Conservation (phyloP, 2,797 vertebrate genomes). For the Gadopsis marmoratus region DNA sequence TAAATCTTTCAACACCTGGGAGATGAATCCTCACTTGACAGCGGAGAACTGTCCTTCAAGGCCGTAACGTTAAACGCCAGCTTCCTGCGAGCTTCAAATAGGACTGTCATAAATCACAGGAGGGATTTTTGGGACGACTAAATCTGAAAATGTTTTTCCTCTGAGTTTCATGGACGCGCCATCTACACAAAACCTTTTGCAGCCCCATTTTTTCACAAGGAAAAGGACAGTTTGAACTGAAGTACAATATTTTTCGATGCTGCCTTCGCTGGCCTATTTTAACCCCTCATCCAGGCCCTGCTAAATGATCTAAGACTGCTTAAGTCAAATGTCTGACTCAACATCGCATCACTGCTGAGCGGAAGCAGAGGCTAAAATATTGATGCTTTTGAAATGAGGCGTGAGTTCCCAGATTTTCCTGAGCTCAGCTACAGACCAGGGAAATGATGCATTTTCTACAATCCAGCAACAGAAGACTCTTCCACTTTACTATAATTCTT, state of each 20-base stretch:
- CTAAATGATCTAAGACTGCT: slow-evolving; percentile 64
- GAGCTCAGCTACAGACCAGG: slow-evolving; percentile 24
- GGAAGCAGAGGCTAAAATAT: slow-evolving; percentile 74
- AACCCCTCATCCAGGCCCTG: slow-evolving; percentile 23
- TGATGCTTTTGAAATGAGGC: slow-evolving; percentile 74
- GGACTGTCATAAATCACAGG: slow-evolving; percentile 31
- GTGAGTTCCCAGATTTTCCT: slow-evolving; percentile 50
- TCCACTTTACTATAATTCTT: background rate
- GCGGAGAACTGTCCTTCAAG: slow-evolving; percentile 31
- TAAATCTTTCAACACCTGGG: slow-evolving; percentile 30
- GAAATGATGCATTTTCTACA: slow-evolving; percentile 23
- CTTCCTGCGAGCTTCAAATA: slow-evolving; percentile 54
- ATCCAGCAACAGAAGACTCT: no score
- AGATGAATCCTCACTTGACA: slow-evolving; percentile 13
- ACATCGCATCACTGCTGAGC: slow-evolving; percentile 61
- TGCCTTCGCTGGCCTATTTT: slow-evolving; percentile 37
- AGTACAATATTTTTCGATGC: background rate
- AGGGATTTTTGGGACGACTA: background rate
- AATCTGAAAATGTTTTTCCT: background rate
- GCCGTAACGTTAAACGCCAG: slow-evolving; percentile 32
- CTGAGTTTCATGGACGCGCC: background rate
- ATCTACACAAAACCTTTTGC: background rate
- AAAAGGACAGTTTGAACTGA: background rate
- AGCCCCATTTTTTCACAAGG: background rate
- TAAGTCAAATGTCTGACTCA: slow-evolving; percentile 71